These are phyloP conservation scores for Meganola albula DNA, from an alignment of 2,888 invertebrate species.

Conservation along the genomic window DNA sequence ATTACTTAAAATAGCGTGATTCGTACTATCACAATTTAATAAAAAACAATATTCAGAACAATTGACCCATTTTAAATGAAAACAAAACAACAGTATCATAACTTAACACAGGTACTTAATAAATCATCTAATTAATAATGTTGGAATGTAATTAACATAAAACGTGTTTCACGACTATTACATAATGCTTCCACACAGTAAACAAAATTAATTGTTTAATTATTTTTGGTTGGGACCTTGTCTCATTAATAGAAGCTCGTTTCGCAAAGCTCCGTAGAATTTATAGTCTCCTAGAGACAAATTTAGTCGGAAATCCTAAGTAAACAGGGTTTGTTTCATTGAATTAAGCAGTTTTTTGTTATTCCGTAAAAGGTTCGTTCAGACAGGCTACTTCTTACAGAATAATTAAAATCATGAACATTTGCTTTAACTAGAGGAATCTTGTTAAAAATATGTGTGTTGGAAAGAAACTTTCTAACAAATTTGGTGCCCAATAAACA, in stretches of 20 bases:
- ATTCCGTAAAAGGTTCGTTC: too few relatives aligned
- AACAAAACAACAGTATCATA: too few relatives aligned
- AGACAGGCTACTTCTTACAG: too few relatives aligned
- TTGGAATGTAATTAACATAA: conserved; percentile 26
- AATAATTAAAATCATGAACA: too few relatives aligned
- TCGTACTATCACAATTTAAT: too few relatives aligned
- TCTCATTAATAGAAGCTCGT: conserved; percentile 43
- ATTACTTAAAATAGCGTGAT: too few relatives aligned
- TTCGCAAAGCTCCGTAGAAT: conserved; percentile 51
- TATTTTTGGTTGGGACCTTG: conserved; percentile 48
- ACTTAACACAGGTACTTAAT: conserved; percentile 12
- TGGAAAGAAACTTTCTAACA: too few relatives aligned
- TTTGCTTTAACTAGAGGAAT: too few relatives aligned
- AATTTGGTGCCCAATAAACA: too few relatives aligned
- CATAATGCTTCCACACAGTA: conserved; percentile 51
- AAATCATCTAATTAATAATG: conserved; percentile 21
- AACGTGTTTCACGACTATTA: conserved; percentile 37
- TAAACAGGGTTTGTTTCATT: conserved; percentile 42
- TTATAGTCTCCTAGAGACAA: conserved; percentile 49
- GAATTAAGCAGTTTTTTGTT: conserved; percentile 36
- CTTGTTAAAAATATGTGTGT: too few relatives aligned
- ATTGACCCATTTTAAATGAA: too few relatives aligned
- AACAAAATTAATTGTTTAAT: conserved; percentile 67
- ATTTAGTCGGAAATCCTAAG: conserved; percentile 37
- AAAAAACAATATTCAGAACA: too few relatives aligned